Conservation (phyloP, 2,797 vertebrate species). For the Phoxinus dragarum region DNA sequence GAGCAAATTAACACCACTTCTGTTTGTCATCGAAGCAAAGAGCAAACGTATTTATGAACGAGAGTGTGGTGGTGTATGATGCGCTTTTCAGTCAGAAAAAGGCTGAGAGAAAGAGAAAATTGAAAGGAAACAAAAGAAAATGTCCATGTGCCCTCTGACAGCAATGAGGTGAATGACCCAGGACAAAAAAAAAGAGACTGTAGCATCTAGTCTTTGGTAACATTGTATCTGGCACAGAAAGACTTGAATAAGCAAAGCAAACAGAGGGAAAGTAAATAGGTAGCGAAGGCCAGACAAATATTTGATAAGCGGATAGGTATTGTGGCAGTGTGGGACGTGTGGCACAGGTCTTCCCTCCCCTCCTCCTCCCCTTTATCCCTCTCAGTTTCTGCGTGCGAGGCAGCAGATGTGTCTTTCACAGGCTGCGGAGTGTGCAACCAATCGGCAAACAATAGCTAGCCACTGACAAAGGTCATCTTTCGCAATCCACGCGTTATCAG, state of each 20-base stretch:
- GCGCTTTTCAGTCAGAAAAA: background rate
- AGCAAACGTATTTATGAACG: conserved; percentile 5
- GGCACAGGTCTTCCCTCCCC: conserved; percentile 40
- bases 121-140: background rate
- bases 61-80: background rate
- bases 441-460: conserved; percentile 83
- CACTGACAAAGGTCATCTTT: conserved; percentile 82
- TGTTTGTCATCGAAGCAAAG: conserved; percentile 52
- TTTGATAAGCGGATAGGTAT: conserved; percentile 84
- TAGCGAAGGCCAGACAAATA: conserved; percentile 90
- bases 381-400: conserved; percentile 64
- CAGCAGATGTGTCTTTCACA: conserved; percentile 84
- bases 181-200: conserved; percentile 61
- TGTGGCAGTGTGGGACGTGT: conserved; percentile 73
- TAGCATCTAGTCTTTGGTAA: conserved; percentile 73
- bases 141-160: conserved; percentile 22
- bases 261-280: conserved; percentile 85
- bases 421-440: conserved; percentile 75
- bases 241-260: conserved; percentile 83
- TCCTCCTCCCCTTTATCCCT: conserved; percentile 50
- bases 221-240: conserved; percentile 73
- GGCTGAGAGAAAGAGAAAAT: background rate
- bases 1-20: conserved; percentile 52
- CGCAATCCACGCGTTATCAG: conserved; percentile 71
- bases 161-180: conserved; percentile 60